Evolutionary conservation across 2,888 invertebrate genomes (phyloP).

Genomic region (Mimas tiliae): DNA sequence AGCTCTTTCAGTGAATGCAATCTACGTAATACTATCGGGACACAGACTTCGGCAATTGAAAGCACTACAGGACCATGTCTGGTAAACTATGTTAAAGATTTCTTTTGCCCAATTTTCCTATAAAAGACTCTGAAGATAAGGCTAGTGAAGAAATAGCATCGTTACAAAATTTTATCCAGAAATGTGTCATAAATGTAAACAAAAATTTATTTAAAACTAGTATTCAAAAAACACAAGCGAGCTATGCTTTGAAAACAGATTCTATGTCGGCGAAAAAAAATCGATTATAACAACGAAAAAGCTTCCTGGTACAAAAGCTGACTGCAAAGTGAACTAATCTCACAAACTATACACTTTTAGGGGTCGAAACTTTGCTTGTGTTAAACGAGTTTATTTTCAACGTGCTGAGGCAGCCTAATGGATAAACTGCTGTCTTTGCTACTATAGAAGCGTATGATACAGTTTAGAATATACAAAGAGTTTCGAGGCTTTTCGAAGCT

Average conservation of each 20-base stretch:
- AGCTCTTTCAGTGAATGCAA: slow-evolving; percentile 57
- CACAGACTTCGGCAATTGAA: slow-evolving; percentile 36
- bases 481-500: not conserved
- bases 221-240: not conserved
- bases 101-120: not conserved
- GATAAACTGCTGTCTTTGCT: slow-evolving; percentile 20
- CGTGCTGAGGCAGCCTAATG: slow-evolving; percentile 24
- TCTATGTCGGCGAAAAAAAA: slow-evolving; percentile 36
- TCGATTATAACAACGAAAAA: no score
- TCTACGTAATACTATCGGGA: slow-evolving; percentile 45
- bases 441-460: not conserved
- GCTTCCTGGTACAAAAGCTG: slow-evolving; percentile 17
- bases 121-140: not conserved
- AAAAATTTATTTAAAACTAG: not conserved
- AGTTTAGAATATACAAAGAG: not conserved
- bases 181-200: not conserved
- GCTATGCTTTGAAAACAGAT: slow-evolving; percentile 28
- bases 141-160: not conserved
- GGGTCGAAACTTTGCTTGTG: slow-evolving; percentile 59
- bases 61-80: not conserved
- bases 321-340: slow-evolving; percentile 69
- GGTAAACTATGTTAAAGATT: not conserved
- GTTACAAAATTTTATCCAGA: not conserved
- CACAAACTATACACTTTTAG: slow-evolving; percentile 61
- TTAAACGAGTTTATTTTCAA: slow-evolving; percentile 40